Evolutionary conservation across 2,888 invertebrate species (phyloP), one percentile per base, ranked within the genome.

Genomic region (Ceratothoa steindachneri): DNA sequence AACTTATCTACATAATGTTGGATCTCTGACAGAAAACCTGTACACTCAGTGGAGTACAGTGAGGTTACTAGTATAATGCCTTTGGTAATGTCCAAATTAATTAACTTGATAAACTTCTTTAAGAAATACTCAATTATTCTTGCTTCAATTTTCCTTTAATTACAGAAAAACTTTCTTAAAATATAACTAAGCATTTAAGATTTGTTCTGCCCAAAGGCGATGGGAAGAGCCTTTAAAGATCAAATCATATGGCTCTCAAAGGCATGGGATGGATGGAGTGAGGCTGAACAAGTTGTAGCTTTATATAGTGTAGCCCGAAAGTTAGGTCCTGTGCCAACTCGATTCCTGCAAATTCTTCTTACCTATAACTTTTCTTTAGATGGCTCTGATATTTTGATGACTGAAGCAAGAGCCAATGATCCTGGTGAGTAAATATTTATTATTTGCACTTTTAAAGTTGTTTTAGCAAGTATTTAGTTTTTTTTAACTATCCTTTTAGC

Each of bases 191-290:
- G 15, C 41, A 41, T 41, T 41, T 41, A 5, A 41, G 41, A 41
- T 5, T 41, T 41, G 41, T 15, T 15, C n/a, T n/a, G n/a, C 15
- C 41, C 15, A 9, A 41, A 41, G 41, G 41, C 41, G 15, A 55
- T 55, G 55, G 55, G 55, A 7, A 7, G 55, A 22, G 55, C 55
- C 7, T 55, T 55, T 55, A 55, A 55, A 55, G 55, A 55, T 5
- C 55, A 55, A 55, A 19, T 55, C 15, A 22, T 55, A 55, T 55
- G 55, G 55, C 24, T 55, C 7, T 55, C 55, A 55, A 55, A 22
- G 19, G 55, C 55, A 19, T 55, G 55, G 55, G 55, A 55, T 55
- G 55, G 55, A 19, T 55, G 55, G 55, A 55, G 55, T 55, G 55
- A 55, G 19, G 55, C 55, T 5, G 55, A 55, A 55, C 55, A 55